A percentile compares a stretch with the other conserved stretches of the same genome.
phyloP scores from a whole-genome alignment of 2,888 invertebrate genomes.

The Lordiphosa andalusiaca region DNA sequence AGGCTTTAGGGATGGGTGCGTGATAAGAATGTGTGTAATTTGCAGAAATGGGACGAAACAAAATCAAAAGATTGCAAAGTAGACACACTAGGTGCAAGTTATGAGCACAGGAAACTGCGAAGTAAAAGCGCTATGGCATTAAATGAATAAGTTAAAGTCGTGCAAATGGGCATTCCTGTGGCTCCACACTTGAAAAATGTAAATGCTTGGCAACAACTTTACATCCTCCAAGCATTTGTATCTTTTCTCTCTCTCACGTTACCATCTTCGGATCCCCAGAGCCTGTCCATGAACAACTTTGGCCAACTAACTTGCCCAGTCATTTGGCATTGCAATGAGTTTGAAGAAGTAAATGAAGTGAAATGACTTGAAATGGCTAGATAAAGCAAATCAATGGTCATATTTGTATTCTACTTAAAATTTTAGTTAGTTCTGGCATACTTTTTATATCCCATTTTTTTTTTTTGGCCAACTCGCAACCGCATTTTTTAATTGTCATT shows the following conservation, averaged over 20 bases:
- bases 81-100: neutral
- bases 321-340: constrained; percentile 41
- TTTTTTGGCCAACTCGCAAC: neutral
- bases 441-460: neutral
- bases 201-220: too few species aligned
- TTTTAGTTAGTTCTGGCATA: neutral
- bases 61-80: too few species aligned
- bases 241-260: neutral
- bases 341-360: constrained; percentile 62
- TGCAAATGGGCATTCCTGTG: too few species aligned
- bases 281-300: constrained; percentile 15
- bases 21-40: constrained; percentile 2
- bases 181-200: too few species aligned
- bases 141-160: too few species aligned
- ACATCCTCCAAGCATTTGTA: too few species aligned
- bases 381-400: constrained; percentile 64
- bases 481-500: constrained; percentile 29
- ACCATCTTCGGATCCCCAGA: constrained; percentile 1
- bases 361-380: constrained; percentile 61
- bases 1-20: constrained; percentile 2
- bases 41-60: neutral
- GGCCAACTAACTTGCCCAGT: constrained; percentile 45
- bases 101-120: too few species aligned
- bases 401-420: constrained; percentile 18
- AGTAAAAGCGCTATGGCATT: too few species aligned